Evolutionary conservation across 2,797 vertebrate species (phyloP).

Genomic region (Leucoraja ocellata): DNA sequence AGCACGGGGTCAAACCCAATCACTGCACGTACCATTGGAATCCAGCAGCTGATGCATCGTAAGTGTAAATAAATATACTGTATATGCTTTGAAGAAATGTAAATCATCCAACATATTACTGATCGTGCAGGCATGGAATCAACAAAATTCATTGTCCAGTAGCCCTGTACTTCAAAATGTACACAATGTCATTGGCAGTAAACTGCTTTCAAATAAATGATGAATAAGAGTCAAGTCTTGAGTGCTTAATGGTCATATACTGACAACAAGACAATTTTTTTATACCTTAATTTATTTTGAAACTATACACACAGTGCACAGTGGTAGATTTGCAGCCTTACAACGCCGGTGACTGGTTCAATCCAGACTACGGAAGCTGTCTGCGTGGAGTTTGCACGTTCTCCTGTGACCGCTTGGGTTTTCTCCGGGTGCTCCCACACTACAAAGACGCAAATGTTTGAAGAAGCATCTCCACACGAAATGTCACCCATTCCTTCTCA

Average conservation of each 20-base stretch:
- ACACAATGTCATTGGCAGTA: too few species aligned
- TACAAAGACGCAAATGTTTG: too few species aligned
- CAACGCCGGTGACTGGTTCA: too few species aligned
- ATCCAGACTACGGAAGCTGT: too few species aligned
- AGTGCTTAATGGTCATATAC: too few species aligned
- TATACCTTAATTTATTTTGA: background rate
- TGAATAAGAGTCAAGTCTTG: too few species aligned
- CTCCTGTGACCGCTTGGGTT: too few species aligned
- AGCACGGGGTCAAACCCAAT: background rate
- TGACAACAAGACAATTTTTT: background rate
- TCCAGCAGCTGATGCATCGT: background rate
- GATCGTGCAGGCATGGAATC: background rate
- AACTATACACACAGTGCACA: background rate
- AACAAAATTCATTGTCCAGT: background rate
- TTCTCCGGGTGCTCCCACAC: too few species aligned
- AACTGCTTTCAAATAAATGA: background rate
- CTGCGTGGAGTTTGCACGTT: too few species aligned
- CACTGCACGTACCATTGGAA: background rate
- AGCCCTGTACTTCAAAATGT: background rate
- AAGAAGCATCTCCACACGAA: too few species aligned
- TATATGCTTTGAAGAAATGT: background rate
- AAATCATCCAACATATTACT: background rate
- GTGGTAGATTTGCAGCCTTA: too few species aligned
- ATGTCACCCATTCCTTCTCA: too few species aligned
- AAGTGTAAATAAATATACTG: background rate